Evolutionary conservation across 2,113 vertebrate species (phyloP).

Genomic region (Pyrgilauda ruficollis): DNA sequence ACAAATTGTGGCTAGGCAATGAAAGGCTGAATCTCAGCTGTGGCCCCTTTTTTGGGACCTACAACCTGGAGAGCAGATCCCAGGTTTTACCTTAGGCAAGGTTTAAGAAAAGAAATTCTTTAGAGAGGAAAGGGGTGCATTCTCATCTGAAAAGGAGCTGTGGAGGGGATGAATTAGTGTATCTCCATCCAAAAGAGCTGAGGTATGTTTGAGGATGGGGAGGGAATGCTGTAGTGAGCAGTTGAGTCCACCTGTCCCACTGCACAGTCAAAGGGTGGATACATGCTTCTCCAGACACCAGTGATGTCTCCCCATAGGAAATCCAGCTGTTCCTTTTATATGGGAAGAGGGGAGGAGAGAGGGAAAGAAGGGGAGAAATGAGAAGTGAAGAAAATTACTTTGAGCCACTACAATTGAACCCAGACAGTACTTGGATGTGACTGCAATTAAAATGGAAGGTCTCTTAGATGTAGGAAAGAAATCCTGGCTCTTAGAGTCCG

Average conservation of each 20-base stretch:
- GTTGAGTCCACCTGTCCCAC: neutral
- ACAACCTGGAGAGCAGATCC: neutral
- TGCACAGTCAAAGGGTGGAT: neutral
- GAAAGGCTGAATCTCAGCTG: neutral
- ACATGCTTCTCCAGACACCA: neutral
- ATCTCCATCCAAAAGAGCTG: neutral
- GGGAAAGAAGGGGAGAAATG: neutral
- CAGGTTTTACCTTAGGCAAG: neutral
- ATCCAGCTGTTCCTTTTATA: neutral
- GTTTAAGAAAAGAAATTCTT: neutral
- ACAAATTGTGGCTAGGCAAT: neutral
- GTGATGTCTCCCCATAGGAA: neutral
- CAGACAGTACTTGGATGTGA: neutral
- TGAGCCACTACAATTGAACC: neutral
- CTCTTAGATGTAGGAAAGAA: constrained; percentile 16
- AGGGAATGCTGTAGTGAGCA: neutral
- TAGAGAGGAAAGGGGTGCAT: neutral
- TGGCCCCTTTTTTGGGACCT: neutral
- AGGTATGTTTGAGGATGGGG: neutral
- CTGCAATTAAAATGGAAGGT: constrained; percentile 9
- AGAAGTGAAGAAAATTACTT: neutral
- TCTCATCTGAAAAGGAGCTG: neutral
- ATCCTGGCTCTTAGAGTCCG: neutral
- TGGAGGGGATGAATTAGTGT: neutral
- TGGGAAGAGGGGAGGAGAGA: neutral